Base-by-base conservation (phyloP, 2,888 invertebrate genomes). In the Gastrophysa polygoni region DNA sequence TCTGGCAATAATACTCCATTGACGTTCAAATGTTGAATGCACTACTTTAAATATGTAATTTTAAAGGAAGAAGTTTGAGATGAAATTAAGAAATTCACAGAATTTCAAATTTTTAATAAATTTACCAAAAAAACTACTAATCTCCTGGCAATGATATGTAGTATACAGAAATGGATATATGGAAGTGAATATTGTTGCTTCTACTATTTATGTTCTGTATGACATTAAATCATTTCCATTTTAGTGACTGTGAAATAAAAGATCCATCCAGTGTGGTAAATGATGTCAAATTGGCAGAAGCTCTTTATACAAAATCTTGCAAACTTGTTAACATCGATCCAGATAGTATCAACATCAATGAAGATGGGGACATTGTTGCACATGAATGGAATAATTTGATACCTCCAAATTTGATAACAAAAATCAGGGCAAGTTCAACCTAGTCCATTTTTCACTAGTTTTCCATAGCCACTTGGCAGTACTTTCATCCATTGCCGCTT, bases 381-480 rank as follows among this genome's bases (percentile, higher is more conserved):
- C n/a, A n/a, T n/a, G n/a, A n/a, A n/a, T 24, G 7, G 24, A 24
- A 24, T 24, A 24, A 7, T 29, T 47, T 34, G 21, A 24, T 29
- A 11, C 10, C n/a, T 18, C 14, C n/a, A 59, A 8, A 32, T 24
- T 7, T 24, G 24, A 7, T 3, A 24, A 24, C 24, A 7, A 3
- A 5, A 7, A 24, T 17, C 21, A 50, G 18, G 32, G 48, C 8
- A 18, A 18, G 43, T 62, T 34, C 48, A 73, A 63, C 66, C 81
- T 82, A 16, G 92, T 92, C 94, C 93, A 94, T 75, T 87, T 89
- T 81, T 90, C 91, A 83, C 92, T 93, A 52, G 91, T 90, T 61
- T 83, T 79, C 93, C 93, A 95, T 67, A 94, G 77, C 88, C 93
- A 90, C 70, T 83, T 83, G 2, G 87, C 86, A 61, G 83, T 81